Conservation (phyloP, 2,797 vertebrate species). For the Myiothlypis chrysogaster region DNA sequence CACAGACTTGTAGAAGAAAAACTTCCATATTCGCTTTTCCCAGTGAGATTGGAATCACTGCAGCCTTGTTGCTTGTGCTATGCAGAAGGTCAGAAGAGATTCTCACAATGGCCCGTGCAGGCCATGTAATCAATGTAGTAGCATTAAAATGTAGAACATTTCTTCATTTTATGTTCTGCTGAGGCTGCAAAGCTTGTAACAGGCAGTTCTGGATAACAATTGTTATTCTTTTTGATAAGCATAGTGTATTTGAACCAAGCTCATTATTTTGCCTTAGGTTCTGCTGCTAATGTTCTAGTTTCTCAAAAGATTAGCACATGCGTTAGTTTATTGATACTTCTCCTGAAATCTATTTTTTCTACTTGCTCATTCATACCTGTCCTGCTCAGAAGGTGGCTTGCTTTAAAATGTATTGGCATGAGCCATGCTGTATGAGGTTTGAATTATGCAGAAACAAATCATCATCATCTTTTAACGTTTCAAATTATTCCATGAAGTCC, state of each 20-base stretch:
- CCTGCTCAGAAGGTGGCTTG: not conserved
- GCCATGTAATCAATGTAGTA: not conserved
- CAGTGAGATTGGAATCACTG: fast-evolving
- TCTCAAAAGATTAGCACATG: not conserved
- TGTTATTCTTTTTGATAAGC: not conserved
- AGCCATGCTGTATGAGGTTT: not conserved
- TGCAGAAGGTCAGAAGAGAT: not conserved
- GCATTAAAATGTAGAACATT: not conserved
- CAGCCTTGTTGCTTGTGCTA: not conserved
- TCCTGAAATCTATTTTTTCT: not conserved
- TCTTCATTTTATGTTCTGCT: not conserved
- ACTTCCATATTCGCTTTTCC: not conserved
- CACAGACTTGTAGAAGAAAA: not conserved
- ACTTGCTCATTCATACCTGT: not conserved
- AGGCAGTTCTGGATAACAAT: not conserved
- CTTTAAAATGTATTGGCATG: not conserved
- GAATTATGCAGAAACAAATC: not conserved
- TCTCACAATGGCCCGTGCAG: not conserved
- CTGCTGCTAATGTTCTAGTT: not conserved
- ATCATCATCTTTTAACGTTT: not conserved
- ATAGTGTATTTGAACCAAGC: not conserved
- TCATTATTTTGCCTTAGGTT: not conserved
- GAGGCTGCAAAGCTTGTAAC: not conserved
- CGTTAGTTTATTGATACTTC: not conserved
- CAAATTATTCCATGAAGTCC: not conserved